Conservation (phyloP, 2,797 vertebrate genomes). For the Pseudotriccus pelzelni region DNA sequence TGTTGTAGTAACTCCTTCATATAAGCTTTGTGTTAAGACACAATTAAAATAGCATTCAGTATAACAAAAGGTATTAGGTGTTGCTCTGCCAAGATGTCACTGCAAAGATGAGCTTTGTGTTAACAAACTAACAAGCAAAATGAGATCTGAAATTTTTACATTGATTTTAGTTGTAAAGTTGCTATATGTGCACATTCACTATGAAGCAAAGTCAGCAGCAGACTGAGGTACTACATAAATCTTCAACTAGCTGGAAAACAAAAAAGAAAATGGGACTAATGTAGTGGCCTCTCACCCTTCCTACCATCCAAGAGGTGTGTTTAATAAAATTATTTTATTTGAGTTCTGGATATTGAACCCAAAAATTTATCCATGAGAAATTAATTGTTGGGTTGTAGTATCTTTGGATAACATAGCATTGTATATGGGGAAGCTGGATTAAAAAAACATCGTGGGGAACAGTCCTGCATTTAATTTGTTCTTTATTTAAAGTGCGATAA, state of each 20-base stretch:
- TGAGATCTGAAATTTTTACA: neutral
- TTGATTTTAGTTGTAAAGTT: neutral
- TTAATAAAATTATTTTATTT: neutral
- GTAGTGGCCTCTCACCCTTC: neutral
- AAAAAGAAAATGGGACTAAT: neutral
- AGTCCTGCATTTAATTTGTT: neutral
- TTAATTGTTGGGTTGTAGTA: neutral
- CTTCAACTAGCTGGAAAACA: neutral
- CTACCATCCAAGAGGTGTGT: neutral
- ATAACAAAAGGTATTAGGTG: neutral
- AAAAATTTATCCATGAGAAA: neutral
- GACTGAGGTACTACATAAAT: neutral
- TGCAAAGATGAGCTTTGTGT: neutral
- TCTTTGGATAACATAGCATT: neutral
- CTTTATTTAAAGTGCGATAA: neutral
- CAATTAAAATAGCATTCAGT: neutral
- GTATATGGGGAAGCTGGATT: neutral
- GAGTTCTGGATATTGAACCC: neutral
- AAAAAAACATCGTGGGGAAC: neutral
- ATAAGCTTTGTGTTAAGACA: neutral
- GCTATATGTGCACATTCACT: neutral
- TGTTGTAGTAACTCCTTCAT: neutral
- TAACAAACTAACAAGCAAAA: neutral
- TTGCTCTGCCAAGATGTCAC: neutral
- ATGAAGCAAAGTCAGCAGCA: neutral